Conservation (phyloP, 2,888 invertebrate species). For the Formica aserva region DNA sequence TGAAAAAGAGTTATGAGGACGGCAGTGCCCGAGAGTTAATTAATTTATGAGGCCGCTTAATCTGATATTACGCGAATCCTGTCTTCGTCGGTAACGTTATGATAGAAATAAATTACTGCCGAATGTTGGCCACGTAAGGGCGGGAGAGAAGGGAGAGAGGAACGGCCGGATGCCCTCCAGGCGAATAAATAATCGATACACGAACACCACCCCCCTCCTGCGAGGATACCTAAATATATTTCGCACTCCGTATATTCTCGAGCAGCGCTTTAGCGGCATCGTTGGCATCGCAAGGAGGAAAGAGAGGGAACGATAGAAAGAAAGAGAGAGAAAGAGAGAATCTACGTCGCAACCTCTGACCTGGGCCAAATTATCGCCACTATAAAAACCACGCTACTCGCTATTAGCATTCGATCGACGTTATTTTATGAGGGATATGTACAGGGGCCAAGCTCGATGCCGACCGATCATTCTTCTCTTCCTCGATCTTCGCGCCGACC, state of each 20-base stretch:
- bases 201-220: conserved; percentile 58
- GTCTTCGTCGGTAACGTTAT: conserved; percentile 52
- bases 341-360: conserved; percentile 61
- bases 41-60: conserved; percentile 54
- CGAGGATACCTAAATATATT: conserved; percentile 69
- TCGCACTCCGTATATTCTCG: conserved; percentile 65
- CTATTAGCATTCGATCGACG: conserved; percentile 73
- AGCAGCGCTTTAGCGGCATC: conserved; percentile 40
- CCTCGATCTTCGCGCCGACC: conserved; percentile 37
- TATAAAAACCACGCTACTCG: conserved; percentile 71
- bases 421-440: conserved; percentile 67
- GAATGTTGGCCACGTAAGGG: conserved; percentile 51
- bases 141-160: conserved; percentile 2
- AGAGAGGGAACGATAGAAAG: neutral
- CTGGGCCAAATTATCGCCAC: conserved; percentile 71
- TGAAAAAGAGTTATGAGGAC: conserved; percentile 27
- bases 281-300: conserved; percentile 38
- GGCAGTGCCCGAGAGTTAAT: conserved; percentile 41
- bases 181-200: conserved; percentile 72
- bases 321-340: conserved; percentile 8
- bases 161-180: conserved; percentile 26
- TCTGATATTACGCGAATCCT: conserved; percentile 55
- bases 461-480: conserved; percentile 59
- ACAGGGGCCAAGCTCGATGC: conserved; percentile 55
- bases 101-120: conserved; percentile 65